These are phyloP conservation scores for Stercorarius parasiticus DNA, from an alignment of 2,113 vertebrate species.

Conservation along the genomic window DNA sequence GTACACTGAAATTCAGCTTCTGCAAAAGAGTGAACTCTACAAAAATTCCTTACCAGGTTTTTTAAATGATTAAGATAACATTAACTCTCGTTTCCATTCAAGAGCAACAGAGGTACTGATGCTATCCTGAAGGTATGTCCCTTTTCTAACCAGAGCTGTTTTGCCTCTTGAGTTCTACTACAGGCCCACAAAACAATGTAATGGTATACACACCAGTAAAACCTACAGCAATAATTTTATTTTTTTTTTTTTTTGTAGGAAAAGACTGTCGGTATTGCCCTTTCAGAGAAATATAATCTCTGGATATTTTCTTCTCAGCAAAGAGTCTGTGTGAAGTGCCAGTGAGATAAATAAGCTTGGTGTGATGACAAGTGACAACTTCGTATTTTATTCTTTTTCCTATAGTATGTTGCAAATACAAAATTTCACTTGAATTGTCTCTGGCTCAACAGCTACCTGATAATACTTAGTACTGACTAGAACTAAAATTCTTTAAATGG, in stretches of 20 bases:
- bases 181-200: not conserved
- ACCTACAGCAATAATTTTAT: rapidly evolving
- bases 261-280: not conserved
- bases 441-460: not conserved
- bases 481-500: not conserved
- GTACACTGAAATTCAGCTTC: not conserved
- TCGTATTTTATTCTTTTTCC: not conserved
- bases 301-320: not conserved
- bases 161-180: not conserved
- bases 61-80: not conserved
- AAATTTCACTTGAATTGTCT: not conserved
- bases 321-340: not conserved
- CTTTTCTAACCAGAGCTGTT: not conserved
- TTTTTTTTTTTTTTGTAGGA: not conserved
- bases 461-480: not conserved
- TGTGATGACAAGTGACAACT: not conserved
- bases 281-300: not conserved
- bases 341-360: not conserved
- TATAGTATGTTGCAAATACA: not conserved
- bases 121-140: not conserved
- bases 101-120: not conserved
- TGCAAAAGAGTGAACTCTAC: not conserved
- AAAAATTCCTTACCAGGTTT: not conserved
- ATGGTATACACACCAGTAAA: not conserved
- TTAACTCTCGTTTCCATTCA: not conserved